Evolutionary conservation across 2,797 vertebrate genomes (phyloP).

Genomic region (Sebastes diploproa): DNA sequence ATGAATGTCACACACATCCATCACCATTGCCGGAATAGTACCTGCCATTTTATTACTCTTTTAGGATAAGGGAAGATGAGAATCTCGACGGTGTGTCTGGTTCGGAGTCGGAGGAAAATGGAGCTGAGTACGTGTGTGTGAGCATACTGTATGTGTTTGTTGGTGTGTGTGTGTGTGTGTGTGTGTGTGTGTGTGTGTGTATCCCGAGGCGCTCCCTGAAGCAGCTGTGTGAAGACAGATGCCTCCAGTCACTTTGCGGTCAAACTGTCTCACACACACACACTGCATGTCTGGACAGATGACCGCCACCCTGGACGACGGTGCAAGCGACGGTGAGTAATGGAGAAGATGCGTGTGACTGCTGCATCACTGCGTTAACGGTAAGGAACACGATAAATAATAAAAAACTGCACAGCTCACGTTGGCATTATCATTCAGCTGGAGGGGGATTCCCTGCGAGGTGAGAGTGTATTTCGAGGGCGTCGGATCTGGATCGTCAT

Average conservation of each 20-base stretch:
- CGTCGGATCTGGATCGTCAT: neutral
- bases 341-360: neutral
- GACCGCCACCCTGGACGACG: neutral
- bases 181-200: neutral
- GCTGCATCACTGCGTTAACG: neutral
- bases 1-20: constrained; percentile 42
- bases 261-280: constrained; percentile 33
- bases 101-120: neutral
- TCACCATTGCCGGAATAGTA: neutral
- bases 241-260: constrained; percentile 28
- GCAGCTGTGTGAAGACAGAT: constrained; percentile 42
- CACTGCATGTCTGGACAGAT: constrained; percentile 12
- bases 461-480: neutral
- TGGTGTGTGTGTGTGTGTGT: neutral
- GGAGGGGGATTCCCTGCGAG: neutral
- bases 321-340: neutral
- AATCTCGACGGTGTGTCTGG: constrained; percentile 8
- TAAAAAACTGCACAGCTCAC: neutral
- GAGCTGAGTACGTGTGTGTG: neutral
- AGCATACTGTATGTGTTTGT: neutral
- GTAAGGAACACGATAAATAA: neutral
- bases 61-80: constrained; percentile 13
- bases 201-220: constrained; percentile 10
- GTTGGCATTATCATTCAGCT: neutral
- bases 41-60: constrained; percentile 21